These are phyloP conservation scores for Anthopleura sola DNA, from an alignment of 64 coral and sea anemone genomes.

Conservation along the genomic window DNA sequence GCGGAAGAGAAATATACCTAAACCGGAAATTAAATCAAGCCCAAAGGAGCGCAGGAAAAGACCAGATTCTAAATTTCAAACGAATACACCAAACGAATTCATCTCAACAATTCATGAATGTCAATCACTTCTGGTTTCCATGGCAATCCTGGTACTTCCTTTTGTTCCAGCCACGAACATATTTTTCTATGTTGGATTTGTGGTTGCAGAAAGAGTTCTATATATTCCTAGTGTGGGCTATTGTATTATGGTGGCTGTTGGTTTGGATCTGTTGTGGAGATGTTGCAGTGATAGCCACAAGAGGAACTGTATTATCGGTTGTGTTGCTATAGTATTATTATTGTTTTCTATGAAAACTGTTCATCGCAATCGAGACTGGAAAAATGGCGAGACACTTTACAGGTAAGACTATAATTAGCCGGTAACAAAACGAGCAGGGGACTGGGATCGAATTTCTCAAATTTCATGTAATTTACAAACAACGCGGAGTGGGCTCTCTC, in stretches of 20 bases:
- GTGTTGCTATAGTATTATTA: slow-evolving; percentile 25
- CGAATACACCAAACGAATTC: neutral
- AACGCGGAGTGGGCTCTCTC: no score
- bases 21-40: neutral
- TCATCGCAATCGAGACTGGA: slow-evolving; percentile 67
- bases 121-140: slow-evolving; percentile 41
- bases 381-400: slow-evolving; percentile 74
- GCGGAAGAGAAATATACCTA: neutral
- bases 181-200: slow-evolving; percentile 97
- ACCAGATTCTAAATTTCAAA: neutral
- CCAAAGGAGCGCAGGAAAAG: neutral
- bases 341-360: slow-evolving; percentile 50
- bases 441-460: no score
- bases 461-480: no score
- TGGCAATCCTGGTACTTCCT: slow-evolving; percentile 56
- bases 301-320: neutral
- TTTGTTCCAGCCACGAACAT: slow-evolving; percentile 77
- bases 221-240: slow-evolving; percentile 88
- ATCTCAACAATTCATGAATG: slow-evolving; percentile 25
- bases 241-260: slow-evolving; percentile 70
- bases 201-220: slow-evolving; percentile 78
- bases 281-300: neutral
- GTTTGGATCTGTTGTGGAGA: slow-evolving; percentile 47
- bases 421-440: no score
- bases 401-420: slow-evolving; percentile 50